phyloP scores from a whole-genome alignment of 2,113 vertebrate genomes.

The Pterocles gutturalis region DNA sequence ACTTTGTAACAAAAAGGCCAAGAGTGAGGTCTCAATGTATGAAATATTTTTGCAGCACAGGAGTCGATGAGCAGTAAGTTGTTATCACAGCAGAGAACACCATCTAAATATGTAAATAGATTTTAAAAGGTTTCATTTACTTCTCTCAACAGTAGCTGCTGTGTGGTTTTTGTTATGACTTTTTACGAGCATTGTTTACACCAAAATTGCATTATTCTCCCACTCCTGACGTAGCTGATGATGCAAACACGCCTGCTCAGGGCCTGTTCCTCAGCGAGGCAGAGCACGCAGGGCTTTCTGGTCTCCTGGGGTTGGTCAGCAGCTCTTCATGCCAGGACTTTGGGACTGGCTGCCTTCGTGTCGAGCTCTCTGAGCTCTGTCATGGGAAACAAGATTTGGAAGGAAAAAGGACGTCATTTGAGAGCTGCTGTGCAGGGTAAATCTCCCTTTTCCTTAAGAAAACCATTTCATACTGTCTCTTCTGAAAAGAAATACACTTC shows the following conservation, averaged over 20 bases:
- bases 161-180: neutral
- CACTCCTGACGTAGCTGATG: neutral
- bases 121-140: slow-evolving; percentile 23
- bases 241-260: neutral
- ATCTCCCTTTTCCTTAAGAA: neutral
- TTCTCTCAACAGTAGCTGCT: neutral
- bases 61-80: slow-evolving; percentile 47
- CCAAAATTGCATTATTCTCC: neutral
- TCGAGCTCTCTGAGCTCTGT: neutral
- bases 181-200: neutral
- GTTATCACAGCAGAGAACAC: slow-evolving; percentile 24
- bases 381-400: neutral
- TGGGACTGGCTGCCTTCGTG: rapidly evolving
- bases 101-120: slow-evolving; percentile 18
- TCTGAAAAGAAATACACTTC: neutral
- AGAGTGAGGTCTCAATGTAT: slow-evolving; percentile 22
- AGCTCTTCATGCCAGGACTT: neutral
- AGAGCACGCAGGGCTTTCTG: neutral
- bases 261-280: neutral
- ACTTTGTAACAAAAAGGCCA: slow-evolving; percentile 60
- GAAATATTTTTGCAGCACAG: slow-evolving; percentile 26
- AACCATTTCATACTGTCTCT: neutral
- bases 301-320: rapidly evolving
- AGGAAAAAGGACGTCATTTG: neutral
- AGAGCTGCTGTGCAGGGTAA: neutral